Evolutionary conservation across 2,797 vertebrate species (phyloP), one percentile per base, ranked within the genome.

Genomic region (Poecile montanus): DNA sequence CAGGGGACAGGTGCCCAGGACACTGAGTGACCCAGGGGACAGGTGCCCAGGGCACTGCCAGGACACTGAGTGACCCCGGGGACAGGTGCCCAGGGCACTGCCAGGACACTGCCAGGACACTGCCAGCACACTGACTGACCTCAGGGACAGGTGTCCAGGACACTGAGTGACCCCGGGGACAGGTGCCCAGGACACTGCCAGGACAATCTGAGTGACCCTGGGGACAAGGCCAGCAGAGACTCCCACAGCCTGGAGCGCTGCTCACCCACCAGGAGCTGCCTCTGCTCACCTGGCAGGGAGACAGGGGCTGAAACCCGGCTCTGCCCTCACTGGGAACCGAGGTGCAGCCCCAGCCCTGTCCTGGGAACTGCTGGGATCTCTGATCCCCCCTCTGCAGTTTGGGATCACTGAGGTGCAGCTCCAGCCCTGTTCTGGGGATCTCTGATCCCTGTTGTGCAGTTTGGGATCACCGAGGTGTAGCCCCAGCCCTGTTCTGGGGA

Each of bases 281-380:
- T 65, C 10, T 2, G 20, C 83, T 56, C 18, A 4, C 80, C 68
- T 25, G 83, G 73, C 85, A 51, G 9, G 2, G n/a, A 27, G 60
- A 62, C 61, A 40, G 42, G 2, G 4, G 26, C 45, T 4, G 1
- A 5, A 11, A 40, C 0, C 22, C 0, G 2, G 5, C 65, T 56
- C 32, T 34, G 27, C 5, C 70, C 36, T 15, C 4, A 23, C 5
- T 8, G 23, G 5, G 47, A 54, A 11, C 4, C 0, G 2, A 48
- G 29, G 22, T 2, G 9, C 53, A 66, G 62, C 42, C 38, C 50
- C 51, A 32, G 27, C 4, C 21, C 51, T 5, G 11, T 4, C 30
- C 73, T 42, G 47, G 34, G 72, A 34, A 34, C 34, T 34, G 34
- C 34, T 34, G 34, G 34, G 29, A 8, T 1, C 29, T 16, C 57